Evolutionary conservation across 2,888 invertebrate species (phyloP).

Genomic region (Balanococcus diminutus): DNA sequence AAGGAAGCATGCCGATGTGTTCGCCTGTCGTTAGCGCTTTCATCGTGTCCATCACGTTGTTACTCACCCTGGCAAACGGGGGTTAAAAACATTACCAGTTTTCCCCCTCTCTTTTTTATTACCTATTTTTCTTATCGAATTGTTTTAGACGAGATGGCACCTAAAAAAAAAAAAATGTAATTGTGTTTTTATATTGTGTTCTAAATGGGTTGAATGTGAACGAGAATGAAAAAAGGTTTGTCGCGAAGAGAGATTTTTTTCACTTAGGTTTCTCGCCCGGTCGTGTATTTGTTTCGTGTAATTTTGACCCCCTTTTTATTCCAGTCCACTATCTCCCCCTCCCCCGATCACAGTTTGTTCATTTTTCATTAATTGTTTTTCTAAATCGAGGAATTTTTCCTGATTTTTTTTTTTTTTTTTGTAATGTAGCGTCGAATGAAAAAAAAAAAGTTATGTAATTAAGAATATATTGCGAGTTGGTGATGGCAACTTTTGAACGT

Average conservation of each 20-base stretch:
- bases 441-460: background rate
- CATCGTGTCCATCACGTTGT: conserved; percentile 57
- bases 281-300: background rate
- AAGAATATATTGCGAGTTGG: background rate
- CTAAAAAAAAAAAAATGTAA: background rate
- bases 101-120: background rate
- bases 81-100: conserved; percentile 32
- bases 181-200: background rate
- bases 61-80: conserved; percentile 52
- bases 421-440: background rate
- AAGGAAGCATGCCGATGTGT: conserved; percentile 57
- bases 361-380: conserved; percentile 30
- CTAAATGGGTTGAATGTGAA: background rate
- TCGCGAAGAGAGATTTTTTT: background rate
- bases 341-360: background rate
- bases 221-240: background rate
- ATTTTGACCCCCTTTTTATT: background rate
- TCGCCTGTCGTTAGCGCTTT: conserved; percentile 59
- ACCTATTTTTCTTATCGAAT: conserved; percentile 3
- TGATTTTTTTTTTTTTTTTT: background rate
- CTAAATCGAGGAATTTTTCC: conserved; percentile 19
- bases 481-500: background rate
- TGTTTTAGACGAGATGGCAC: background rate
- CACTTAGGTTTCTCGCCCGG: background rate
- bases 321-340: background rate